Evolutionary conservation across 2,888 invertebrate genomes (phyloP).

Genomic region (Heliconius erato): DNA sequence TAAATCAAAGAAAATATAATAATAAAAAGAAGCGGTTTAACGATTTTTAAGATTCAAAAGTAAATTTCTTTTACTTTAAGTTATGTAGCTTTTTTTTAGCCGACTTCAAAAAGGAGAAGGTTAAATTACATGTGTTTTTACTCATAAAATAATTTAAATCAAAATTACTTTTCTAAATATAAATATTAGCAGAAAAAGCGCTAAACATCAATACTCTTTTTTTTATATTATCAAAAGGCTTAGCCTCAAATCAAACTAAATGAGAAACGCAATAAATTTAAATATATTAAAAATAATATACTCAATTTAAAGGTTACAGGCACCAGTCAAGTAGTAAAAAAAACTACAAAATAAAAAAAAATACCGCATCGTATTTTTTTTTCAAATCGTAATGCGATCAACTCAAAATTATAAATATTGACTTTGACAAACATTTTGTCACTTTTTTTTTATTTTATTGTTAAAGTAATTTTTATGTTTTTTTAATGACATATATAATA

Average conservation of each 20-base stretch:
- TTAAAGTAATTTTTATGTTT: background rate
- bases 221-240: background rate
- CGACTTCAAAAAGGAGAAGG: background rate
- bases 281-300: background rate
- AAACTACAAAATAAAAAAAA: background rate
- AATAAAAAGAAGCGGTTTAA: too few species aligned
- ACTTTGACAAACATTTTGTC: background rate
- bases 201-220: background rate
- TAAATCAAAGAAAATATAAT: too few species aligned
- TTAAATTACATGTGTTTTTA: background rate
- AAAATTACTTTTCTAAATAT: background rate
- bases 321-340: background rate
- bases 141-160: background rate
- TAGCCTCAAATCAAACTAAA: background rate
- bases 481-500: conserved; percentile 19
- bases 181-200: background rate
- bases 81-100: background rate
- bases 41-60: background rate
- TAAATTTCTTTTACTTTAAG: background rate
- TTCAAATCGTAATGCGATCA: background rate
- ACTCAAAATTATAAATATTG: background rate
- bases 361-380: background rate
- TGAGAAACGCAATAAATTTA: too few species aligned
- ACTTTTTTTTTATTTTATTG: background rate
- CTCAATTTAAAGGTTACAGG: background rate